Conservation (phyloP, 2,888 invertebrate genomes). For the Ellobium chinense region DNA sequence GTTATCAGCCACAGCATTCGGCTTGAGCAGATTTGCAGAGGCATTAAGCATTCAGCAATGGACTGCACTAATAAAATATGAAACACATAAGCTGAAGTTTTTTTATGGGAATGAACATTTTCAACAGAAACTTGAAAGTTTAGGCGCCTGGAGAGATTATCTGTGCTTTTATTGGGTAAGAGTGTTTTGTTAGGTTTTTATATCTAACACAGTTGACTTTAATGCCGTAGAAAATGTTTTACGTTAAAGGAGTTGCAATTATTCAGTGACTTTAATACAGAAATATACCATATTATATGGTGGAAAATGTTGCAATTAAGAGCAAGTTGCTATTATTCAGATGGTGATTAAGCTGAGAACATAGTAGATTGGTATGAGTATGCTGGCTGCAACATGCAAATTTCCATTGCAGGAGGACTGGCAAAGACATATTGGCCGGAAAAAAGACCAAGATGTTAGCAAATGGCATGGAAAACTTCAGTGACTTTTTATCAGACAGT, state of each 20-base stretch:
- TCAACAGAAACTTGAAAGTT: not conserved
- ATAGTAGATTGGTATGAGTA: too few relatives aligned
- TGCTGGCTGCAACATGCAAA: not conserved
- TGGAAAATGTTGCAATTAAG: too few relatives aligned
- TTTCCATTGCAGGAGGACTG: slow-evolving; percentile 41
- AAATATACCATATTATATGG: too few relatives aligned
- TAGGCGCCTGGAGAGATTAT: too few relatives aligned
- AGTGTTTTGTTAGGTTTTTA: too few relatives aligned
- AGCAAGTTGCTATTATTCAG: not conserved
- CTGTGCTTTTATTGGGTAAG: not conserved
- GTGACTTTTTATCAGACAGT: slow-evolving; percentile 66
- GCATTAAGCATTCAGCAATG: too few relatives aligned
- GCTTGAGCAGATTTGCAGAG: too few relatives aligned
- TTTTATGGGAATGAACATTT: not conserved
- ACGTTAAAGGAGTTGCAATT: too few relatives aligned
- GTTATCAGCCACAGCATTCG: too few relatives aligned
- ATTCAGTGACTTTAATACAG: too few relatives aligned
- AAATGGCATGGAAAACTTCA: slow-evolving; percentile 68
- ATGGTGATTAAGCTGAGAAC: not conserved
- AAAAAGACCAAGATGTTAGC: slow-evolving; percentile 61
- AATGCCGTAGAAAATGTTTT: too few relatives aligned
- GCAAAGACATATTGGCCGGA: slow-evolving; percentile 59
- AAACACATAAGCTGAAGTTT: not conserved
- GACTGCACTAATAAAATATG: not conserved
- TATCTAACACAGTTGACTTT: too few relatives aligned